Evolutionary conservation across 1,140 invertebrate species (phyloP), one percentile per base, ranked within the genome.

Genomic region (Drosophila truncata): DNA sequence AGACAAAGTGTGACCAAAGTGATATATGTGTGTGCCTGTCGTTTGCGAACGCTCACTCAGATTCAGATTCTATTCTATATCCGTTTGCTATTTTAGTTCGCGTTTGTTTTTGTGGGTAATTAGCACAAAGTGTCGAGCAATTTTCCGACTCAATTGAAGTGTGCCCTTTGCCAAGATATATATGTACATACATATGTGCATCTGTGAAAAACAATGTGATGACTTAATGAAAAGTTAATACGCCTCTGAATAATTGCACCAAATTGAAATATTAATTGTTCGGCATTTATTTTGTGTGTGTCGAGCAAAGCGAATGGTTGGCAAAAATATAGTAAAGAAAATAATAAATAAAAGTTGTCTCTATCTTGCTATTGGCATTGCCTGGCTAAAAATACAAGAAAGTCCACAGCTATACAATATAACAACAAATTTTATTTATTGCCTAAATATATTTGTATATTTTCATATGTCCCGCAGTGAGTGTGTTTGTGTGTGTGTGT

Each of bases 371-470:
- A 70, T 81, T 71, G 63, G 64, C 82, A 90, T 79, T 90, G 72
- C 81, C 84, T 88, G 64, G 80, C 84, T 90, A 88, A 84, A 88
- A 88, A 90, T 88, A 88, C 72, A 82, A 86, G 76, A 85, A 81
- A 83, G 58, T 44, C 73, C 61, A 67, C 80, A 82, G 69, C 72
- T 65, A 73, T 55, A 77, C 41, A 70, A 67, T 78, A 80, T 84
- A 88, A 88, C 84, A 88, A 90, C 84, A 88, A 88, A 71, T 90
- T 88, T 88, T 90, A 88, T 88, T 88, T 88, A 88, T 88, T 88
- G 85, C 85, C 69, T 67, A 88, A 73, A 88, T 66, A 80, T 63
- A 83, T 65, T 76, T 50, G 63, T 72, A 66, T 42, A 63, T 77
- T 80, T 42, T 59, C 25, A 58, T 72, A 42, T 72, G 59, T 59